Evolutionary conservation across 2,113 vertebrate species (phyloP), one percentile per base, ranked within the genome.

Genomic region (Psilopogon haemacephalus): DNA sequence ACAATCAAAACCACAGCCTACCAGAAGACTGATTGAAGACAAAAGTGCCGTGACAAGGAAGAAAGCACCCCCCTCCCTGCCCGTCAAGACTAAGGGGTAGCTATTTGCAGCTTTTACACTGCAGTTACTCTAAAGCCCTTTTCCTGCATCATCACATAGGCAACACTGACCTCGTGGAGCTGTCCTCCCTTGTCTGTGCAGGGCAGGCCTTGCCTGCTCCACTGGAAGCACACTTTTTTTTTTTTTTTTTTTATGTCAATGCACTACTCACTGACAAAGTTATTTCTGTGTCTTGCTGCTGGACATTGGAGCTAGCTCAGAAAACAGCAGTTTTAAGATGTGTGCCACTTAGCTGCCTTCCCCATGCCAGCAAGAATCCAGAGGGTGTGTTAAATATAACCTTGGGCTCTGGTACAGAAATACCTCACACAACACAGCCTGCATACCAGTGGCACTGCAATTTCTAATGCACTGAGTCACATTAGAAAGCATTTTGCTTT

Each of bases 351-450:
- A 15, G 76, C 72, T 90, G n/a, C 64, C 33, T 86, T 35, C n/a
- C 35, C 60, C 1, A 0, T 38, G 65, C 54, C 65, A 84, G n/a
- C 0, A 1, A 73, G 40, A 77, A 88, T 62, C 37, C 64, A 76
- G 86, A 80, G 68, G 44, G 69, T 8, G 2, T 13, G 15, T 72
- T 69, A 95, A 94, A 90, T 88, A 88, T 71, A 82, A 80, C 80
- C 40, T 46, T 0, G 0, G 64, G 15, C 35, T 54, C 68, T 65
- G 55, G 44, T 35, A 70, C 76, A 88, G 64, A 76, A 92, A 78
- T 84, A 68, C 50, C 56, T 54, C 59, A 10, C 0, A 15, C 54
- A 88, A 90, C 15, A 32, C 23, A 60, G 86, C n/a, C 59, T 28
- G 40, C 27, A 2, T 20, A 30, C 8, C 68, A 59, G 40, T 9